A percentile compares a stretch with the other conserved stretches of the same genome.
These are phyloP conservation scores for Archivesica marissinica DNA, from an alignment of 1,140 invertebrate species.

Conservation along the genomic window DNA sequence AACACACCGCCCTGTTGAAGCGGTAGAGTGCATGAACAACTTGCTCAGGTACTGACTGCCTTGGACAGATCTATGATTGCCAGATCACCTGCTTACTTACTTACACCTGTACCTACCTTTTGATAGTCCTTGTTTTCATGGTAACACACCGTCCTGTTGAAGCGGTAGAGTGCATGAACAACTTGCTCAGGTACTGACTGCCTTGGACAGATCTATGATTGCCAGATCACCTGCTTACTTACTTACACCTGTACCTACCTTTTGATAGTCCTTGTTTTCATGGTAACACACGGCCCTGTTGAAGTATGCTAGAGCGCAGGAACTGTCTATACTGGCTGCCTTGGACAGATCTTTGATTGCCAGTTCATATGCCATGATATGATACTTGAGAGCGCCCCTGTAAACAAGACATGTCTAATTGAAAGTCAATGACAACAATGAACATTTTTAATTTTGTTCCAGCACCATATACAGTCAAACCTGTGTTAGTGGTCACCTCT, in stretches of 20 bases:
- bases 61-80: conserved; percentile 82
- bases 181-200: conserved; percentile 81
- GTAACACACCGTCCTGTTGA: conserved; percentile 83
- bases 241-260: too few relatives aligned
- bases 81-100: conserved; percentile 80
- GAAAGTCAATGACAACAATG: too few relatives aligned
- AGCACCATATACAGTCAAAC: too few relatives aligned
- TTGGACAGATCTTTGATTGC: conserved; percentile 83
- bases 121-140: conserved; percentile 79
- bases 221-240: conserved; percentile 82
- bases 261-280: conserved; percentile 79
- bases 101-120: conserved; percentile 76
- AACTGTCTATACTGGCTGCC: conserved; percentile 81
- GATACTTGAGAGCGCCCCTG: conserved; percentile 83
- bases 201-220: conserved; percentile 81
- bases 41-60: conserved; percentile 81
- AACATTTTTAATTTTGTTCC: too few relatives aligned
- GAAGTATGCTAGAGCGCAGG: conserved; percentile 82
- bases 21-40: conserved; percentile 81
- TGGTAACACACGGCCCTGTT: conserved; percentile 84
- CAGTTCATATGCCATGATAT: conserved; percentile 81
- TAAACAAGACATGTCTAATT: conserved; percentile 47
- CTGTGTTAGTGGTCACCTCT: too few relatives aligned
- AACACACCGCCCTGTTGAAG: conserved; percentile 84
- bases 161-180: conserved; percentile 81